Evolutionary conservation across 2,113 vertebrate genomes (phyloP).

Genomic region (Tringa solitaria): DNA sequence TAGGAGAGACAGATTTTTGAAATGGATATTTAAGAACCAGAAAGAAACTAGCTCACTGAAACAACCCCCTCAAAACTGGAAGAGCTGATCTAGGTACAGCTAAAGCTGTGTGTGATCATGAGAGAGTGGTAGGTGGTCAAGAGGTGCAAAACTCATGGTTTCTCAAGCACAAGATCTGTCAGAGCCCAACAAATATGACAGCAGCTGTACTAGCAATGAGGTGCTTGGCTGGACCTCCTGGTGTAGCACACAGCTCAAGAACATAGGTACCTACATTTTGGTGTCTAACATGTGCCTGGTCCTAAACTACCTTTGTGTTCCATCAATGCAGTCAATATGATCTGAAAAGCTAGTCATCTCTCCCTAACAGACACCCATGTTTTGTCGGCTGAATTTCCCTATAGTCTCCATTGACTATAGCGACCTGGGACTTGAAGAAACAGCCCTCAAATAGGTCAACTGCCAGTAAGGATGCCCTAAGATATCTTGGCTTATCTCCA

Average conservation of each 20-base stretch:
- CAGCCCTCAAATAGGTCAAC: not conserved
- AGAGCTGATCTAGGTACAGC: not conserved
- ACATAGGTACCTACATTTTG: not conserved
- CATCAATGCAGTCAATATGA: not conserved
- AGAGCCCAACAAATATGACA: not conserved
- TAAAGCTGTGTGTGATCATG: not conserved
- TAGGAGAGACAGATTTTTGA: not conserved
- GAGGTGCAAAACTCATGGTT: not conserved
- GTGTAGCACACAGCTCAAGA: not conserved
- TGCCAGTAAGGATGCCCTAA: not conserved
- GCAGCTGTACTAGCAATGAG: not conserved
- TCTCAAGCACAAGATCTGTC: not conserved
- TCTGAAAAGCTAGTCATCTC: not conserved
- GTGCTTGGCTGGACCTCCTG: not conserved
- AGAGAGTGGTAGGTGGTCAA: not conserved
- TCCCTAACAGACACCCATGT: not conserved
- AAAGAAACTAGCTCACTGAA: not conserved
- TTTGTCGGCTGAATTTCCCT: not conserved
- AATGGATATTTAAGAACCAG: not conserved
- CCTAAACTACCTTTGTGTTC: not conserved
- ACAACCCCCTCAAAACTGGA: not conserved
- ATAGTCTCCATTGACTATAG: not conserved
- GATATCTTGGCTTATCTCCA: not conserved
- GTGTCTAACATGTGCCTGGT: not conserved
- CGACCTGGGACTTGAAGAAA: not conserved